phyloP scores from a whole-genome alignment of 2,797 vertebrate genomes.

The Dallia pectoralis region DNA sequence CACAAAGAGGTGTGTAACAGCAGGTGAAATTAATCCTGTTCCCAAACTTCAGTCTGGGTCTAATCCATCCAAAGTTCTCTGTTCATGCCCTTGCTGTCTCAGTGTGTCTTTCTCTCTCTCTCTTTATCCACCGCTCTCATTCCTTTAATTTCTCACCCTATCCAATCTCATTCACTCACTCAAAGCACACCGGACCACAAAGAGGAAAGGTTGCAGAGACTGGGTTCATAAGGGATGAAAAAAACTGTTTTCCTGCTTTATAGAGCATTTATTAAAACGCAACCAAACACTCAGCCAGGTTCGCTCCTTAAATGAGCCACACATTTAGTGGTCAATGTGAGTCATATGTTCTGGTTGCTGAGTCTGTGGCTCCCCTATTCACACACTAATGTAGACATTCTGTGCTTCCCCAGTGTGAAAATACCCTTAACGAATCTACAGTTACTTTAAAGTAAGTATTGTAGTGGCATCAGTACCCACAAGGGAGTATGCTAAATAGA shows the following conservation, averaged over 20 bases:
- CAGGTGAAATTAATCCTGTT: slow-evolving; percentile 40
- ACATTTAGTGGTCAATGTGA: slow-evolving; percentile 75
- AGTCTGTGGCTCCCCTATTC: slow-evolving; percentile 64
- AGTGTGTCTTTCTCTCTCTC: background rate
- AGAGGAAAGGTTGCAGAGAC: slow-evolving; percentile 39
- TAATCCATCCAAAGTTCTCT: background rate
- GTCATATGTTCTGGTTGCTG: slow-evolving; percentile 71
- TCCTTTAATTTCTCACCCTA: background rate
- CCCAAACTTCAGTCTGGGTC: background rate
- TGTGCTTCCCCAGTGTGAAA: slow-evolving; percentile 44
- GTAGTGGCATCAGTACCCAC: background rate
- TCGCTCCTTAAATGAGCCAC: slow-evolving; percentile 68
- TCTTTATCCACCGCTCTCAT: background rate
- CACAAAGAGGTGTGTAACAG: background rate
- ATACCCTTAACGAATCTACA: slow-evolving; percentile 25
- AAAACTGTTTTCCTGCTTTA: slow-evolving; percentile 28
- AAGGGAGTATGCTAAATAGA: background rate
- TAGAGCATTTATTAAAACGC: slow-evolving; percentile 53
- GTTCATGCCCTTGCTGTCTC: background rate
- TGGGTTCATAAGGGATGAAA: slow-evolving; percentile 24
- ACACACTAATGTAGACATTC: slow-evolving; percentile 67
- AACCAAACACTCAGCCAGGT: slow-evolving; percentile 57
- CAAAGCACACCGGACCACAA: background rate
- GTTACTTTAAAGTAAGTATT: slow-evolving; percentile 12
- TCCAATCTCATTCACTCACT: background rate